Evolutionary conservation across 37 sponge, comb jelly and placozoan species (phyloP).

Genomic region (Tethya wilhelma): DNA sequence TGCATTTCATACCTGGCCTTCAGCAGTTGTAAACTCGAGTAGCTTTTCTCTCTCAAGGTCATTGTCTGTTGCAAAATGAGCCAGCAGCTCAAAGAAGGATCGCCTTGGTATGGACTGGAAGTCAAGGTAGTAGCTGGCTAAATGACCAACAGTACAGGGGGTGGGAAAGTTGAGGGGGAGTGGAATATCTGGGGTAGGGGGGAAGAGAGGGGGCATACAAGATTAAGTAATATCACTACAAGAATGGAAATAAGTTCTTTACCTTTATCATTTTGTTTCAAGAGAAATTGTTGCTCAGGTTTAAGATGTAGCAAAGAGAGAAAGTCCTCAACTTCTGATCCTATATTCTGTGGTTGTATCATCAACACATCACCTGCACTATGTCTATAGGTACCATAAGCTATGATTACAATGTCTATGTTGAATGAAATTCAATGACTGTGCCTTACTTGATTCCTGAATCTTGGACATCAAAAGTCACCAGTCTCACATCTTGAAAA

Average conservation of each 20-base stretch:
- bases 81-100: slow-evolving; percentile 90
- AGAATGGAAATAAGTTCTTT: neutral
- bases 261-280: slow-evolving; percentile 41
- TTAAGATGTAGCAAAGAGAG: slow-evolving; percentile 45
- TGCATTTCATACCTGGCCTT: slow-evolving; percentile 96
- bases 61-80: slow-evolving; percentile 68
- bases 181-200: slow-evolving; percentile 25
- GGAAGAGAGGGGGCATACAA: slow-evolving; percentile 1
- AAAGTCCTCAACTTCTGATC: slow-evolving; percentile 69
- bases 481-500: slow-evolving; percentile 96
- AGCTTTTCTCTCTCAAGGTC: slow-evolving; percentile 95
- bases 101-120: slow-evolving; percentile 82
- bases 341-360: slow-evolving; percentile 83
- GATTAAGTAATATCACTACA: neutral
- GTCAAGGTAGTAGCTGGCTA: slow-evolving; percentile 80
- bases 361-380: slow-evolving; percentile 91
- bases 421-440: too few relatives aligned
- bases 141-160: slow-evolving; percentile 60
- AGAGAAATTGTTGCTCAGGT: slow-evolving; percentile 33
- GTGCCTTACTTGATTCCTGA: slow-evolving; percentile 63
- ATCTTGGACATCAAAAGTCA: slow-evolving; percentile 73
- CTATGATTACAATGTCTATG: too few relatives aligned
- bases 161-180: slow-evolving; percentile 44
- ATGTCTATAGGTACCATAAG: slow-evolving; percentile 39
- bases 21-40: slow-evolving; percentile 80